phyloP scores from a whole-genome alignment of 2,113 vertebrate genomes.

The Semnornis frantzii region DNA sequence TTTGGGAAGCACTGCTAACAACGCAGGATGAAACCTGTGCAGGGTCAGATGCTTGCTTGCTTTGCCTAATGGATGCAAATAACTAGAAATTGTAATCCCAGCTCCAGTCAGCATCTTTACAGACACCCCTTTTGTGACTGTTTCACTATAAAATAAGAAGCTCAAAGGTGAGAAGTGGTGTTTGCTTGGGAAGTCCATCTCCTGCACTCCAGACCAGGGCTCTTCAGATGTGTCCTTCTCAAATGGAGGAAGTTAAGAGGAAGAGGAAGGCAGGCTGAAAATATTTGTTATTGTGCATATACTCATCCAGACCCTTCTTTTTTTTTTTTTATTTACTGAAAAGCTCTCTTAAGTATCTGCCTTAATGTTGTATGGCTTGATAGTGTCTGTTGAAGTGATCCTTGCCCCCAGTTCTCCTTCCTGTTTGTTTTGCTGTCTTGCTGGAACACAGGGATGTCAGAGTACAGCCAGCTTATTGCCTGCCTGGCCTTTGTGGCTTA shows the following conservation, averaged over 20 bases:
- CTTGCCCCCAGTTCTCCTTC: background rate
- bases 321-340: background rate
- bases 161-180: background rate
- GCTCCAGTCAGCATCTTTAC: background rate
- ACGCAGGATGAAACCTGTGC: accelerated
- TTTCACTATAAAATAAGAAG: background rate
- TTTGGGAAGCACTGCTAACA: background rate
- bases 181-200: background rate
- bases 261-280: background rate
- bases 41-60: background rate
- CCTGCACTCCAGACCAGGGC: accelerated
- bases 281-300: background rate
- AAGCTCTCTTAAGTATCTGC: background rate
- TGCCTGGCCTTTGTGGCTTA: background rate
- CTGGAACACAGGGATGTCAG: accelerated
- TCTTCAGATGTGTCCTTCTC: background rate
- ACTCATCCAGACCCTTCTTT: background rate
- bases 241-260: background rate
- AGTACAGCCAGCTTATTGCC: accelerated
- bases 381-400: background rate
- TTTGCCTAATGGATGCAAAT: background rate
- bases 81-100: background rate
- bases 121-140: background rate
- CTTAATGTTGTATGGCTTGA: background rate
- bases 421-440: background rate